Conservation (phyloP, 2,888 invertebrate species). For the Idaea aversata region DNA sequence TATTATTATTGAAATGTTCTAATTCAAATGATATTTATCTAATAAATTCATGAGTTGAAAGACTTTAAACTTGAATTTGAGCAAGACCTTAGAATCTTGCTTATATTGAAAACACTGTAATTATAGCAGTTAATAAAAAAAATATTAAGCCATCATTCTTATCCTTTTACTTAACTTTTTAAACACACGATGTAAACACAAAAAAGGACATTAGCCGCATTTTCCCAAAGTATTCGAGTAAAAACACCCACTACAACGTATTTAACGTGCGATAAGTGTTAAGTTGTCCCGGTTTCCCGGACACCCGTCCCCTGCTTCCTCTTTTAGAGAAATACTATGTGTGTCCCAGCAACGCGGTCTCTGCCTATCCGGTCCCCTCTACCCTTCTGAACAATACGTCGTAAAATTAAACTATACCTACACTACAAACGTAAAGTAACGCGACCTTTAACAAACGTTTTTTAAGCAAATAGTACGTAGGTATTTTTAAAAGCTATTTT, state of each 20-base stretch:
- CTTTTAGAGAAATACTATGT: conserved; percentile 16
- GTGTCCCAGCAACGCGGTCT: conserved; percentile 12
- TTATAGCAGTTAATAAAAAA: too few species aligned
- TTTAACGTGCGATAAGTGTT: conserved; percentile 1
- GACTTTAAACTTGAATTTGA: too few species aligned
- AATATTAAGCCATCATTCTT: background rate
- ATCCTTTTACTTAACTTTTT: background rate
- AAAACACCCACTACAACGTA: conserved; percentile 1
- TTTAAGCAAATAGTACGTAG: background rate
- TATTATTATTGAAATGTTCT: too few species aligned
- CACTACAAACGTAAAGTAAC: background rate
- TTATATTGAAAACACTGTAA: too few species aligned
- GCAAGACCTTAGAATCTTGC: too few species aligned
- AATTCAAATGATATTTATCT: too few species aligned
- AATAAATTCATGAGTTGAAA: too few species aligned
- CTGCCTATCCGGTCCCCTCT: conserved; percentile 21
- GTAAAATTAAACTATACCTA: conserved; percentile 21
- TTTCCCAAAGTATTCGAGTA: background rate
- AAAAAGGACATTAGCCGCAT: background rate
- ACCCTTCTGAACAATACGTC: conserved; percentile 24
- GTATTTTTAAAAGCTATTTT: background rate
- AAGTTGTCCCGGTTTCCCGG: conserved; percentile 3
- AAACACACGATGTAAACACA: background rate
- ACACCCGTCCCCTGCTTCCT: conserved; percentile 20
- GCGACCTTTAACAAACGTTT: background rate